A percentile compares a stretch with the other conserved stretches of the same genome.
These are phyloP conservation scores for Branchinecta sandiegonensis DNA, from an alignment of 2,888 invertebrate species.

Conservation along the genomic window DNA sequence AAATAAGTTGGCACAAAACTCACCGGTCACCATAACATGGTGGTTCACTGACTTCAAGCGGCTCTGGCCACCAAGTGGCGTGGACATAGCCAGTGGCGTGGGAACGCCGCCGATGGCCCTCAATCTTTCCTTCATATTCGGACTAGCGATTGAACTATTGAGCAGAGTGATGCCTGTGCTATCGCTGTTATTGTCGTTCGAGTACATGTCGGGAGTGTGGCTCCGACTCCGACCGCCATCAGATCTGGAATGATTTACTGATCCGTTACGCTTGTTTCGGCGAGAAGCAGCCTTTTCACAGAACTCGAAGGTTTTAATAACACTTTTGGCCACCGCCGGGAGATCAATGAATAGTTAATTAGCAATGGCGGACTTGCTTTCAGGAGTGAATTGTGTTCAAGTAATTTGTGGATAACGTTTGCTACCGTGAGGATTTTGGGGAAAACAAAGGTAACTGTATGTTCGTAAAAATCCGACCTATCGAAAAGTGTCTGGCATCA, in stretches of 20 bases:
- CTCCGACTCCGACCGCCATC: conserved; percentile 19
- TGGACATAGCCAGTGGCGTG: conserved; percentile 64
- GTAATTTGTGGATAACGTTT: too few relatives aligned
- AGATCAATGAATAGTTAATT: too few relatives aligned
- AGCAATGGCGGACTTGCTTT: too few relatives aligned
- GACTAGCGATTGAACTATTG: conserved; percentile 41
- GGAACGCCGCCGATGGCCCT: conserved; percentile 70
- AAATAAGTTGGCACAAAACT: background rate
- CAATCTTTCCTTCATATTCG: conserved; percentile 78
- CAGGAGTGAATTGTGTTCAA: too few relatives aligned
- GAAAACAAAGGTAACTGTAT: too few relatives aligned
- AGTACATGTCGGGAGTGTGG: conserved; percentile 5
- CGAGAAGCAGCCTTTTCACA: too few relatives aligned
- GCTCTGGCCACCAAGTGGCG: conserved; percentile 8
- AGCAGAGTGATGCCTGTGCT: conserved; percentile 17
- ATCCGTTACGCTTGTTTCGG: too few relatives aligned
- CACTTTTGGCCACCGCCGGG: too few relatives aligned
- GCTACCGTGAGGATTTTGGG: too few relatives aligned
- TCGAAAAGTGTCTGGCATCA: too few relatives aligned
- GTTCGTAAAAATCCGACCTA: too few relatives aligned
- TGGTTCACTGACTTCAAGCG: conserved; percentile 9
- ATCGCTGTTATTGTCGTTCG: conserved; percentile 16
- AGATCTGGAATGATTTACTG: conserved; percentile 4
- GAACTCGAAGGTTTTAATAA: too few relatives aligned
- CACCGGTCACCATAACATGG: background rate